Conservation (phyloP, 2,113 vertebrate species). For the Scomber japonicus region DNA sequence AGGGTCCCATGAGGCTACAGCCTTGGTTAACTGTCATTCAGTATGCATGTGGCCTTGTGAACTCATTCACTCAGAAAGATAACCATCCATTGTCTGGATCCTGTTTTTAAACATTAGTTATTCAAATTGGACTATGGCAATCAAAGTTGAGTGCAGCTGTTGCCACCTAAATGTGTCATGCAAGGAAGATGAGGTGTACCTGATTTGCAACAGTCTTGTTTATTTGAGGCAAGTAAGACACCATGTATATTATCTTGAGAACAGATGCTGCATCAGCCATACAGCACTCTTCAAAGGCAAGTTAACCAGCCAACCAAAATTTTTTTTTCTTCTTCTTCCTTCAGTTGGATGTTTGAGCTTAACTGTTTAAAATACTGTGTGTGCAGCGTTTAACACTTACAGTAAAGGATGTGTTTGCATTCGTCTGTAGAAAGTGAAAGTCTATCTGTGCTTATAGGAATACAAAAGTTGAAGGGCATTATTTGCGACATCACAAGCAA, state of each 20-base stretch:
- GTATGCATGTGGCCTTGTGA: neutral
- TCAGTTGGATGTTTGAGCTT: too few species aligned
- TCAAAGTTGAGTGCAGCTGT: slow-evolving; percentile 56
- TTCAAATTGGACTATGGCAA: slow-evolving; percentile 40
- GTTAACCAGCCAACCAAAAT: slow-evolving; percentile 1
- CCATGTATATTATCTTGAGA: slow-evolving; percentile 51
- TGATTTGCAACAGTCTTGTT: slow-evolving; percentile 57
- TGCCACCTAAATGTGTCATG: slow-evolving; percentile 23
- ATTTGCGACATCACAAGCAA: too few species aligned
- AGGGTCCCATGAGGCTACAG: neutral
- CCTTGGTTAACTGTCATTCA: neutral
- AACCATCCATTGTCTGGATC: neutral
- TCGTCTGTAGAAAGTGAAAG: too few species aligned
- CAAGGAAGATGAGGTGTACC: slow-evolving; percentile 48
- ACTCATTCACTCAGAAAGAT: slow-evolving; percentile 13
- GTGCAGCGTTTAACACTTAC: too few species aligned
- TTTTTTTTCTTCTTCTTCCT: too few species aligned
- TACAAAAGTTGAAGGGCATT: too few species aligned
- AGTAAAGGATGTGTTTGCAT: too few species aligned
- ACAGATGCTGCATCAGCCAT: slow-evolving; percentile 57
- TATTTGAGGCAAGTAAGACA: slow-evolving; percentile 55
- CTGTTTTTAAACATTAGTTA: slow-evolving; percentile 23
- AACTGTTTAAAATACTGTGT: too few species aligned
- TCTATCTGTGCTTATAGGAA: too few species aligned
- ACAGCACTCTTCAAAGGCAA: slow-evolving; percentile 34